Conservation (phyloP, 2,888 invertebrate genomes). For the Himalopsyche kuldschensis region DNA sequence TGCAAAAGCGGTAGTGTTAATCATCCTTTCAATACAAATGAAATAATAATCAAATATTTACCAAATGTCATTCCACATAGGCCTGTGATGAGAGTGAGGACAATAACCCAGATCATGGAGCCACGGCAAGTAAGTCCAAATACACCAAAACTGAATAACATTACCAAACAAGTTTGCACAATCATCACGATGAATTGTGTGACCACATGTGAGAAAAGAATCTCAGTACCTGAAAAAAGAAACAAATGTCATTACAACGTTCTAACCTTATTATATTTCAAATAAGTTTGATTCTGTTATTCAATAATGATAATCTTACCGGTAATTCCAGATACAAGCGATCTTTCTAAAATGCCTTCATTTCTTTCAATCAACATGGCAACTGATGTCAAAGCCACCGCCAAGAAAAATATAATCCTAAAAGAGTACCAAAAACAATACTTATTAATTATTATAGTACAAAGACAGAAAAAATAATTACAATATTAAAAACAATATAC, state of each 20-base stretch:
- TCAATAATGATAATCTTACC: constrained; percentile 44
- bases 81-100: constrained; percentile 75
- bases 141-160: constrained; percentile 88
- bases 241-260: constrained; percentile 39
- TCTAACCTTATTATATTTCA: not conserved
- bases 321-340: constrained; percentile 81
- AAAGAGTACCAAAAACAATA: constrained; percentile 38
- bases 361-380: constrained; percentile 87
- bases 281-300: constrained; percentile 23
- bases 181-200: constrained; percentile 96
- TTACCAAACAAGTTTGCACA: constrained; percentile 87
- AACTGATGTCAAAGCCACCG: constrained; percentile 89
- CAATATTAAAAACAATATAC: too few species aligned
- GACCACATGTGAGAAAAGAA: constrained; percentile 89
- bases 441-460: not conserved
- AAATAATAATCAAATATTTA: constrained; percentile 48
- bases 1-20: too few species aligned
- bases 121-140: constrained; percentile 91
- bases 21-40: not conserved
- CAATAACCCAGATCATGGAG: constrained; percentile 79
- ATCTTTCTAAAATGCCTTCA: constrained; percentile 87
- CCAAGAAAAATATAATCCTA: constrained; percentile 91
- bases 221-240: constrained; percentile 72
- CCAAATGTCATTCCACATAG: constrained; percentile 93
- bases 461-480: too few species aligned